Conservation (phyloP, 2,888 invertebrate genomes). For the Cantharis flavilabris region DNA sequence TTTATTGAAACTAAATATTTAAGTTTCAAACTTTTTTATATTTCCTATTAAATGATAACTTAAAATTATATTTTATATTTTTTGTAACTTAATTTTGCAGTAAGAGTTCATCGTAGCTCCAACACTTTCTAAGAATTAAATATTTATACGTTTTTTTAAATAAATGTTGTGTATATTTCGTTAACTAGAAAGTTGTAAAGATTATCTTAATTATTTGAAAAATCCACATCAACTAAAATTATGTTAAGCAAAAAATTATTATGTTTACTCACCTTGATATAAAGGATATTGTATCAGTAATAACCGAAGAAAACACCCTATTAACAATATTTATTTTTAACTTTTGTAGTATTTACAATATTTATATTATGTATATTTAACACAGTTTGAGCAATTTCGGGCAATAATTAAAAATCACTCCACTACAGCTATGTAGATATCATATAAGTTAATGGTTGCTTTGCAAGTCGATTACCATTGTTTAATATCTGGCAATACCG, state of each 20-base stretch:
- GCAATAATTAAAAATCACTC: not conserved
- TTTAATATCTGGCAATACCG: not conserved
- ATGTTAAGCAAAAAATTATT: not conserved
- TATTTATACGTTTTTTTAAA: not conserved
- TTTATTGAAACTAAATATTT: not conserved
- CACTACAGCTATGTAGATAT: not conserved
- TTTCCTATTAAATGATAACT: not conserved
- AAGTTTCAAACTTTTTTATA: not conserved
- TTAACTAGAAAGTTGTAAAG: not conserved
- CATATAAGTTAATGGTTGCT: not conserved
- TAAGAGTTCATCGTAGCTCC: not conserved
- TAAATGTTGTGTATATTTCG: not conserved
- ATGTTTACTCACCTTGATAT: not conserved
- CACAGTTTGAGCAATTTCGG: not conserved
- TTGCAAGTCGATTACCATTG: slow-evolving; percentile 5
- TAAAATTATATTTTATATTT: not conserved
- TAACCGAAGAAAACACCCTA: not conserved
- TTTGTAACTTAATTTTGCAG: not conserved
- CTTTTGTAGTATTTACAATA: not conserved
- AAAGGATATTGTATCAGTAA: not conserved
- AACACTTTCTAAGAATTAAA: not conserved
- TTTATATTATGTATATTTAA: not conserved
- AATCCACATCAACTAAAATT: not conserved
- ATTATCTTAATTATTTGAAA: not conserved
- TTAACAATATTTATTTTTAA: not conserved